Conservation (phyloP, 1,140 invertebrate species). For the Fragariocoptes setiger region DNA sequence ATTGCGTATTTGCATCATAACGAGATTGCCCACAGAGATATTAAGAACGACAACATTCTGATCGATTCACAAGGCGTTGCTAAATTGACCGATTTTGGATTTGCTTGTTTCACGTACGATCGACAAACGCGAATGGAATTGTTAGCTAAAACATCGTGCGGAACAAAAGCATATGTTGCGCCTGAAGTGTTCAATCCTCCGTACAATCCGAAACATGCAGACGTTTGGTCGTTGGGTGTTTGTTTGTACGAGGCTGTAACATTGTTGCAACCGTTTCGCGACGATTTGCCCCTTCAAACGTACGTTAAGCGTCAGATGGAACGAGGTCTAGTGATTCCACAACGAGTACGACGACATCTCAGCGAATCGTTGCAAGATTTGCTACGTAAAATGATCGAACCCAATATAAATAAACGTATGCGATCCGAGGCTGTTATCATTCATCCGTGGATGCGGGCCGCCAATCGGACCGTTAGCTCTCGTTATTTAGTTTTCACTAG, state of each 20-base stretch:
- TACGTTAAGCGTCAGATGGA: not conserved
- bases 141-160: not conserved
- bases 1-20: slow-evolving; percentile 6
- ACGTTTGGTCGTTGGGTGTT: slow-evolving; percentile 1
- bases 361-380: slow-evolving; percentile 1
- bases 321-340: not conserved
- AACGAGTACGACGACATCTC: not conserved
- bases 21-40: slow-evolving; percentile 9
- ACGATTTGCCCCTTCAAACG: slow-evolving; percentile 26
- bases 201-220: slow-evolving; percentile 5
- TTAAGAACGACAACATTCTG: slow-evolving; percentile 9
- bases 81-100: slow-evolving; percentile 9
- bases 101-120: slow-evolving; percentile 7
- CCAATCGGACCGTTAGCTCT: too few species aligned
- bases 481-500: too few species aligned
- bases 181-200: slow-evolving; percentile 3
- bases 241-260: not conserved
- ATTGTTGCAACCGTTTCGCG: not conserved
- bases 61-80: slow-evolving; percentile 5
- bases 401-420: slow-evolving; percentile 2
- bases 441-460: not conserved
- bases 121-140: not conserved
- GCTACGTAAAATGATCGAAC: slow-evolving; percentile 1
- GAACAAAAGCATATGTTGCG: not conserved
- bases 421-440: not conserved